Evolutionary conservation across 2,113 vertebrate species (phyloP), one percentile per base, ranked within the genome.

Genomic region (Oreochromis niloticus): DNA sequence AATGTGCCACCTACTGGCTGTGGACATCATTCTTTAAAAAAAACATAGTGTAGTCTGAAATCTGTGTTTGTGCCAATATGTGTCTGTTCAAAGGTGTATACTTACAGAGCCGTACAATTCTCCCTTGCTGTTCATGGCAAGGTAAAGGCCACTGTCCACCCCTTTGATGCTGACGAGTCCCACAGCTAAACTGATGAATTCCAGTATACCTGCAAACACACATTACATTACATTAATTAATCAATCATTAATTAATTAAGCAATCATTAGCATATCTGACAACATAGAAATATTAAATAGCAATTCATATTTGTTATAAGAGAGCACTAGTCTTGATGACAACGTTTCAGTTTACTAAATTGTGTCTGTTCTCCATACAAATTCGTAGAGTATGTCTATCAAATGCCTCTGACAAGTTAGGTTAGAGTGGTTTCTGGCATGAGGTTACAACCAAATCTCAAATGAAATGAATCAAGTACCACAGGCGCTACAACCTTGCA

Each of bases 161-260:
- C 98, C 99, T 93, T 98, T 97, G 95, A 99, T 99, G 97, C 99
- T 99, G 94, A 99, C 98, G 94, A 99, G 96, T 83, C 99, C 98
- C 88, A 99, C 98, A 79, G 99, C 99, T 94, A 99, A 97, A 96
- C 99, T 99, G 97, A 99, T 98, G 96, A 99, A 99, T 96, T 99
- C 99, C 96, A 99, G 96, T 95, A 99, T 99, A 95, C 98, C 99
- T 99, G 96, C 93, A 48, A 59, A 83, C 3, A 91, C 2, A 87
- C 12, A 75, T 16, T 83, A 56, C 36, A 84, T 71, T 75, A 68
- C 12, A 86, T 61, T 63, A 10, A 73, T 46, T 71, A 61, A 55
- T 50, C 17, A 63, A 36, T 63, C 32, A 36, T 36, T 11, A 63
- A 63, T 36, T 36, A 63, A 63, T 36, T 63, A 55, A 41, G 27